Evolutionary conservation across 2,113 vertebrate species (phyloP), one percentile per base, ranked within the genome.

Genomic region (Callaeas wilsoni): DNA sequence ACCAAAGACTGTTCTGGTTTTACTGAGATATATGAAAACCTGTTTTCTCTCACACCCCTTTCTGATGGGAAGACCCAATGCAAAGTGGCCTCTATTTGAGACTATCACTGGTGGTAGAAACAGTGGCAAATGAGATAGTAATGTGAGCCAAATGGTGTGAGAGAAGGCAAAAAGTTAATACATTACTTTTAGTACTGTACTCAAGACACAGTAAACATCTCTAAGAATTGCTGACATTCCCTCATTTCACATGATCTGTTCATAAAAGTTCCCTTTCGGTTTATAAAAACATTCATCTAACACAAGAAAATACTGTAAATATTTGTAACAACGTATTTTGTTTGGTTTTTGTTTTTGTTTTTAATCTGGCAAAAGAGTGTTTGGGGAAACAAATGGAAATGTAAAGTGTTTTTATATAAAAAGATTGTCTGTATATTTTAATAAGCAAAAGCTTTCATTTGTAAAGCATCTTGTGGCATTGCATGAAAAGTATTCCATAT

Each of bases 341-440:
- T 6, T 21, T 52, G 9, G 4, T 18, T 30, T 97, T 53, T 44
- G 7, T 19, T 63, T 20, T 42, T 97, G 98, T 96, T 97, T 89
- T 47, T 6, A 64, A 97, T 93, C 85, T 97, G 97, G 96, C 96
- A 93, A 82, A 94, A 76, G 92, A 97, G 69, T 95, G 95, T 92
- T 98, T 98, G 96, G 90, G 97, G 98, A 98, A 98, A 98, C 97
- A 99, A 98, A 97, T 97, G 87, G 70, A 96, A 96, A 96, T 97
- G 96, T 97, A 97, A 98, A 98, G 93, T 97, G 96, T 91, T 98
- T 98, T 97, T 98, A 19, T 98, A 98, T 98, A 93, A 96, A 98
- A 89, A 91, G 89, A 94, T 98, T 97, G 98, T 97, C 98, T 98
- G 96, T 98, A 97, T 99, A 98, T 98, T 98, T 98, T 98, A 98